phyloP scores from a whole-genome alignment of 1,140 invertebrate species.

The Delia radicum region DNA sequence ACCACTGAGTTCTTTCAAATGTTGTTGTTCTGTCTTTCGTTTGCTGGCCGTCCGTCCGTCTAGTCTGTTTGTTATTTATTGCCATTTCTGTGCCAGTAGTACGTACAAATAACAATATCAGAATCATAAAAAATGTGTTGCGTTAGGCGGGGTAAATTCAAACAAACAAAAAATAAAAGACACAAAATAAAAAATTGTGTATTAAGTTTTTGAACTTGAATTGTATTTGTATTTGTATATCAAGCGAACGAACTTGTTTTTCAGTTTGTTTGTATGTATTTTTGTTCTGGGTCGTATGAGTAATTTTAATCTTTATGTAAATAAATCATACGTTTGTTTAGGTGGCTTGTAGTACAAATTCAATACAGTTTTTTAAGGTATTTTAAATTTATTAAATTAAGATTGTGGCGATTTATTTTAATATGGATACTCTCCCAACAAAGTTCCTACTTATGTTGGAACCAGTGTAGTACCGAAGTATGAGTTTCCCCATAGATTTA shows the following conservation, averaged over 20 bases:
- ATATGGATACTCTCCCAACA: too few species aligned
- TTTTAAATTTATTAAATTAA: too few species aligned
- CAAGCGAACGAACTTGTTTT: not conserved
- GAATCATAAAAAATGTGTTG: slow-evolving; percentile 6
- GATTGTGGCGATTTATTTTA: too few species aligned
- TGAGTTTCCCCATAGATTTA: too few species aligned
- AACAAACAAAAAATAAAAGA: not conserved
- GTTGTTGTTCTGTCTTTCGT: not conserved
- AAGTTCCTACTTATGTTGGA: too few species aligned
- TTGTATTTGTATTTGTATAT: not conserved
- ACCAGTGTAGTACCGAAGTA: too few species aligned
- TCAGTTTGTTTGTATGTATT: not conserved
- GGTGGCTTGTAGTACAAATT: too few species aligned
- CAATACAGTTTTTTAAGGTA: too few species aligned
- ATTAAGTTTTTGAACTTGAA: slow-evolving; percentile 3
- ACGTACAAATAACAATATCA: not conserved
- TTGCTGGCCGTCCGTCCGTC: not conserved
- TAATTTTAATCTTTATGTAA: not conserved
- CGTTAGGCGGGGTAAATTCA: not conserved
- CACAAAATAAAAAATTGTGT: not conserved
- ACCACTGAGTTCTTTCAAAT: not conserved
- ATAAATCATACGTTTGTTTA: slow-evolving; percentile 6
- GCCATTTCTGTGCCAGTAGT: slow-evolving; percentile 12
- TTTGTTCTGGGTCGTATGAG: not conserved
- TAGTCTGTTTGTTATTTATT: not conserved